Evolutionary conservation across 1,140 invertebrate species (phyloP).

Genomic region (Plutomurus gul): DNA sequence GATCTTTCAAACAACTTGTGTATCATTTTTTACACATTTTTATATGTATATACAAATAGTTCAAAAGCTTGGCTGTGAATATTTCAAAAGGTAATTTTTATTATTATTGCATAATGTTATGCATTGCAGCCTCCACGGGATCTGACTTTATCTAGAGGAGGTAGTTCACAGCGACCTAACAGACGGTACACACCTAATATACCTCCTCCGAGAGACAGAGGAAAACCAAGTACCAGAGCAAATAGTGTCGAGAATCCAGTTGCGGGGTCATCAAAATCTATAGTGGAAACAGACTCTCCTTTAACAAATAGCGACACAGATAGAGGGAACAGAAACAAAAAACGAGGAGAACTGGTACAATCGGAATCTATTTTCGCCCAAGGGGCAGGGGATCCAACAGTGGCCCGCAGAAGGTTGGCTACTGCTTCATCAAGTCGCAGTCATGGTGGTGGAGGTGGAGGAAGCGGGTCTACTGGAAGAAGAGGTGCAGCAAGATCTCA

Average conservation of each 20-base stretch:
- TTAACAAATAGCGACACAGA: background rate
- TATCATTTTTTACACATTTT: no score
- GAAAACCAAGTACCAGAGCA: background rate
- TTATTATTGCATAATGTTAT: background rate
- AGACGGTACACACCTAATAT: constrained; percentile 33
- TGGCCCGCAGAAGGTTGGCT: background rate
- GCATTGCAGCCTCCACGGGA: constrained; percentile 6
- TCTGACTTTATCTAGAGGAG: background rate
- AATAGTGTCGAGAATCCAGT: background rate
- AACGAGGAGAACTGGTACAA: constrained; percentile 32
- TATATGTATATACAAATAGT: background rate
- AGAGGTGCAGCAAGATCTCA: background rate
- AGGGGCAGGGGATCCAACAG: constrained; percentile 30
- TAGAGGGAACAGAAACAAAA: background rate
- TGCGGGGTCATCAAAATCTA: background rate
- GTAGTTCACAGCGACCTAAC: background rate
- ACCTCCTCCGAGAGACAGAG: background rate
- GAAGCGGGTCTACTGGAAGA: background rate
- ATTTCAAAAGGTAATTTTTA: background rate
- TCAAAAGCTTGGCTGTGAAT: background rate
- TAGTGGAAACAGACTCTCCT: background rate
- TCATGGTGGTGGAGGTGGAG: background rate
- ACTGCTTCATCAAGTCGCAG: background rate
- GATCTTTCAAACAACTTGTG: background rate
- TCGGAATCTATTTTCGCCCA: constrained; percentile 35